These are phyloP conservation scores for Nemapogon koenigi DNA, from an alignment of 2,888 invertebrate species.

Conservation along the genomic window DNA sequence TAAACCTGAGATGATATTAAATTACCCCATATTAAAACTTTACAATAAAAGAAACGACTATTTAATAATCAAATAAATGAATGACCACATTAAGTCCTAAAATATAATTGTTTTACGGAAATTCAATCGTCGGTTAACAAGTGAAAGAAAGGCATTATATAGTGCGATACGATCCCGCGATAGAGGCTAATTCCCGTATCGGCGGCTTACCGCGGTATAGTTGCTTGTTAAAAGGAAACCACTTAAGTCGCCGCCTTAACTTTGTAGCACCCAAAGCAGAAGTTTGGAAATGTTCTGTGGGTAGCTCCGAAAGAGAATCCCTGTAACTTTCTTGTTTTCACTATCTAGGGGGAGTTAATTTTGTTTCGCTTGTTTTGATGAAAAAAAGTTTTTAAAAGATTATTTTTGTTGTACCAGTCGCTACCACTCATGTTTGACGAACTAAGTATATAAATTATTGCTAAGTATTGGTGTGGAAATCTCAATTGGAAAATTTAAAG, in stretches of 20 bases:
- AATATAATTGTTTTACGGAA: no score
- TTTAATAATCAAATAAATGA: no score
- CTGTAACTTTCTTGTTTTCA: conserved; percentile 14
- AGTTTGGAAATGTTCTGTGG: conserved; percentile 18
- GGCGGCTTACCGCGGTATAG: conserved; percentile 6
- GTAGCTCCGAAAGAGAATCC: conserved; percentile 17
- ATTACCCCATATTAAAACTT: no score
- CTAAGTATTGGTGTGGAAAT: no score
- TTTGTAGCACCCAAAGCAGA: conserved; percentile 16
- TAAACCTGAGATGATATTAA: no score
- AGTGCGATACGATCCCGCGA: background rate
- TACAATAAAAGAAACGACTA: no score
- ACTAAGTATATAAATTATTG: background rate
- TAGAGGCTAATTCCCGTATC: conserved; percentile 3
- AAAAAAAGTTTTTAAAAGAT: background rate
- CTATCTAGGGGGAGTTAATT: conserved; percentile 10
- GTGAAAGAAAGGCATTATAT: no score
- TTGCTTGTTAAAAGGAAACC: conserved; percentile 17
- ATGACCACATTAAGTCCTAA: no score
- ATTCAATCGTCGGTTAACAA: conserved; percentile 4
- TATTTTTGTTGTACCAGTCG: background rate
- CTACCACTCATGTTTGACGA: background rate
- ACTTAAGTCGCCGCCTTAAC: conserved; percentile 16
- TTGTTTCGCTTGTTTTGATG: conserved; percentile 5
- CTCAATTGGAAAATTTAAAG: no score